phyloP scores from a whole-genome alignment of 2,888 invertebrate species.

The Matsumyia berberina region DNA sequence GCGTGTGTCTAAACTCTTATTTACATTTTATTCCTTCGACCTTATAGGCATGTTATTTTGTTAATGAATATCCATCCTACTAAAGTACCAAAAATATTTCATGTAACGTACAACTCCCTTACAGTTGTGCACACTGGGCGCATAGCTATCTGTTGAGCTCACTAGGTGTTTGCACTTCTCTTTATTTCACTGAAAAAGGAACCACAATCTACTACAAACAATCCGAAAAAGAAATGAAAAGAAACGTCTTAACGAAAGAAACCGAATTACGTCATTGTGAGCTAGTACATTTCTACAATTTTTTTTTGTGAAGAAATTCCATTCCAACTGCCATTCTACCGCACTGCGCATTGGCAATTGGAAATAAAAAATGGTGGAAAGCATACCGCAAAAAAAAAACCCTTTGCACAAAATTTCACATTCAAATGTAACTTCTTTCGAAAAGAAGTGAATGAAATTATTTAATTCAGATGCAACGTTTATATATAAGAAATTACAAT shows the following conservation, averaged over 20 bases:
- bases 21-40: too few species aligned
- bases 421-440: neutral
- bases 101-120: neutral
- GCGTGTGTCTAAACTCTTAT: too few species aligned
- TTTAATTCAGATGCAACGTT: neutral
- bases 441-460: slow-evolving; percentile 18
- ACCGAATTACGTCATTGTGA: slow-evolving; percentile 62
- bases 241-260: slow-evolving; percentile 56
- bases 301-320: slow-evolving; percentile 56
- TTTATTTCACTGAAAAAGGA: slow-evolving; percentile 4
- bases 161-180: slow-evolving; percentile 34
- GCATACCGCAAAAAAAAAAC: slow-evolving; percentile 39
- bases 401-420: slow-evolving; percentile 4
- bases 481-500: neutral
- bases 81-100: neutral
- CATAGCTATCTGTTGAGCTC: slow-evolving; percentile 63
- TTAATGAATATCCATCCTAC: too few species aligned
- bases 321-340: slow-evolving; percentile 54
- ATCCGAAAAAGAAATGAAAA: slow-evolving; percentile 9
- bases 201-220: slow-evolving; percentile 33
- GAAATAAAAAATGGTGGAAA: slow-evolving; percentile 56
- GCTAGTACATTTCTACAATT: slow-evolving; percentile 33
- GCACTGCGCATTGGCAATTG: slow-evolving; percentile 67
- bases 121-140: slow-evolving; percentile 3
- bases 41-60: too few species aligned